Conservation (phyloP, 2,113 vertebrate species). For the Lophotis ruficrista region DNA sequence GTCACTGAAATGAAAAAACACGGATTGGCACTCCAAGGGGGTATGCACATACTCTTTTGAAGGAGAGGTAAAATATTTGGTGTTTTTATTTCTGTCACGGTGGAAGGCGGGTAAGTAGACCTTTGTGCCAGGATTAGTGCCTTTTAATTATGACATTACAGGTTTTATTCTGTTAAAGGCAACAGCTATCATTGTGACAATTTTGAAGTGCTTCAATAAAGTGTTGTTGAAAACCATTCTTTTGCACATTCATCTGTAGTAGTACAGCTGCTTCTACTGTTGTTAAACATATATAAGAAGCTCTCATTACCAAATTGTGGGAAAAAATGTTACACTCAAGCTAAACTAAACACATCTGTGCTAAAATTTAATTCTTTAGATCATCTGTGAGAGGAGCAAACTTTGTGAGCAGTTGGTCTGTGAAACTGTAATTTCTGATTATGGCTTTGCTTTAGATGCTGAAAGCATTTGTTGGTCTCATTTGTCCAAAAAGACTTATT, state of each 20-base stretch:
- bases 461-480: neutral
- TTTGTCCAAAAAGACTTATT: neutral
- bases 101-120: slow-evolving; percentile 56
- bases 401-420: neutral
- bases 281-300: neutral
- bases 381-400: neutral
- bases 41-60: neutral
- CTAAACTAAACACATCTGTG: neutral
- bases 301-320: neutral
- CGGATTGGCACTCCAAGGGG: neutral
- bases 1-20: neutral
- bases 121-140: slow-evolving; percentile 65
- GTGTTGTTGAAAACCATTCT: slow-evolving; percentile 30
- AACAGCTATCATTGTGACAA: slow-evolving; percentile 53
- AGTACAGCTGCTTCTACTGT: neutral
- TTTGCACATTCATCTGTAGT: slow-evolving; percentile 1
- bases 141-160: slow-evolving; percentile 45
- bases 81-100: neutral
- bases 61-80: neutral
- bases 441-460: neutral
- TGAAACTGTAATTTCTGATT: neutral
- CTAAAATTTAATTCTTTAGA: neutral
- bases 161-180: slow-evolving; percentile 60
- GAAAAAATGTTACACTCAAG: neutral
- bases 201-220: slow-evolving; percentile 69